Evolutionary conservation across 2,888 invertebrate genomes (phyloP), one percentile per base, ranked within the genome.

Genomic region (Acronicta psi): DNA sequence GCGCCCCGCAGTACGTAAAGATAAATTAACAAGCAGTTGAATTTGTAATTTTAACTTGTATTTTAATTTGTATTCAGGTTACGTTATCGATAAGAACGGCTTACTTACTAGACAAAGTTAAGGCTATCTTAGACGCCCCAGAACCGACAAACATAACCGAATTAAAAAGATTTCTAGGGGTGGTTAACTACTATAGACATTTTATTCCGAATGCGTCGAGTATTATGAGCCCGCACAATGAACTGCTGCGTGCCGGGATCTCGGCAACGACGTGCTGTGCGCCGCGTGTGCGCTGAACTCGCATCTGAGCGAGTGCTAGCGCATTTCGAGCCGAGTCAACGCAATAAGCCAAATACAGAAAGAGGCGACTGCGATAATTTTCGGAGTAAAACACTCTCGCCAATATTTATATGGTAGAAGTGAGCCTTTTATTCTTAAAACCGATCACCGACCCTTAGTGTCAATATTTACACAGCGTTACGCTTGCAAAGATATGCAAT

Each of bases 251-350:
- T 0, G 16, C 4, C 10, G 7, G 40, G 40, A 1, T 5, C 0
- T 9, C 8, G 38, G 9, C 38, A 38, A 1, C 16, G 16, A 37
- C 40, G 40, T 25, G 50, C 50, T 13, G 36, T 25, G 42, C 16
- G 51, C 13, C 36, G 36, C 5, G 66, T 62, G 40, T 49, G 9
- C 25, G 25, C 25, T 9, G 25, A 25, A 25, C 25, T 73, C 9
- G 46, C 59, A 0, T 59, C 61, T 5, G 66, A 69, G n/a, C 60
- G 62, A n/a, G 63, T 65, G 14, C 47, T 73, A 34, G 66, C 69
- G 16, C 69, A 73, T 20, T 69, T 65, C 18, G 57, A 63, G 8
- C 58, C 46, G 36, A n/a, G 17, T 8, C 43, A 51, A 7, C 42
- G 34, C 0, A 52, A 29, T 9, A 17, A 52, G 23, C 8, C 44